Conservation (phyloP, 2,113 vertebrate genomes). For the Theristicus caerulescens region DNA sequence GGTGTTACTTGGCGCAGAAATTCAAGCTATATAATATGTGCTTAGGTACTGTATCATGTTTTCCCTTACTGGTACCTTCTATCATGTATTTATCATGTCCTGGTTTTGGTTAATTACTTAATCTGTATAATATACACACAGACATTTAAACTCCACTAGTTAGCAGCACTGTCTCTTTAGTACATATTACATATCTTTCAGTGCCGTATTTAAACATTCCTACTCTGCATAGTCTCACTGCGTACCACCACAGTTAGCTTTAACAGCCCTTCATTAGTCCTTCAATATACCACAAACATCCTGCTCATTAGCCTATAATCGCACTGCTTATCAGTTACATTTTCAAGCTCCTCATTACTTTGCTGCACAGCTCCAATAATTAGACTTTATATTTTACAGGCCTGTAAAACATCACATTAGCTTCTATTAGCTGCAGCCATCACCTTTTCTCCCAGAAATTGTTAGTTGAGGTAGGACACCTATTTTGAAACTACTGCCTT, state of each 20-base stretch:
- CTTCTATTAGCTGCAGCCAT: neutral
- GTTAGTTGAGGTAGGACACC: neutral
- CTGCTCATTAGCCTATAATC: constrained; percentile 16
- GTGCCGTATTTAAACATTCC: neutral
- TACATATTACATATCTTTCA: neutral
- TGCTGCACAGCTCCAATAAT: neutral
- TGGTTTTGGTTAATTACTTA: neutral
- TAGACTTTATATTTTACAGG: neutral
- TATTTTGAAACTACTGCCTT: neutral
- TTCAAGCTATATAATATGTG: rapidly evolving
- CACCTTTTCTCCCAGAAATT: neutral
- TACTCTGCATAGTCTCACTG: neutral
- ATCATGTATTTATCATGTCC: neutral
- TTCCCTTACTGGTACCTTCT: neutral
- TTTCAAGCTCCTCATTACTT: constrained; percentile 11
- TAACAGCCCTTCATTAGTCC: constrained; percentile 28
- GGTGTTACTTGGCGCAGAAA: neutral
- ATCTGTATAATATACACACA: neutral
- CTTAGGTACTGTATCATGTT: neutral
- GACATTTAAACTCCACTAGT: neutral
- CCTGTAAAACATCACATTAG: neutral
- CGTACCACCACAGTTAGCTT: neutral
- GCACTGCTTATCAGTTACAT: neutral
- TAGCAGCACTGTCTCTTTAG: neutral
- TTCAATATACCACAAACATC: constrained; percentile 13